Evolutionary conservation across 2,797 vertebrate species (phyloP), one percentile per base, ranked within the genome.

Genomic region (Cirrhinus molitorella): DNA sequence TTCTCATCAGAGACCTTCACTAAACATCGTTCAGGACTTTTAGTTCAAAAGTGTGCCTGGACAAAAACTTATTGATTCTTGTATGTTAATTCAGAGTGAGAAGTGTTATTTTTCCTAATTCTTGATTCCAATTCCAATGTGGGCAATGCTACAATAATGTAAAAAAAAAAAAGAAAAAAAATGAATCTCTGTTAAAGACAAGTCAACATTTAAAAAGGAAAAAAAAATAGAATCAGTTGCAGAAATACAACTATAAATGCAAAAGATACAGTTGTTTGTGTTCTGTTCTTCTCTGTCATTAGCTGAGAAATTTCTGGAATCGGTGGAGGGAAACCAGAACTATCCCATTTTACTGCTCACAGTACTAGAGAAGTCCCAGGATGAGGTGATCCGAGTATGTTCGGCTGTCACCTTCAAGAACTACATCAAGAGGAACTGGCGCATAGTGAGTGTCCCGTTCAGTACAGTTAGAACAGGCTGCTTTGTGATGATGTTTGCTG

Each of bases 341-440:
- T 99, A 99, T 47, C 96, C 98, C 0, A 85, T 99, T 80, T 90
- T 99, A 76, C 96, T 99, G 7, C 93, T 99, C 87, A 99, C 97
- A 0, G 91, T 98, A 74, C 89, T 99, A 89, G 98, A 99, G 90
- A 99, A 98, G 87, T 98, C 98, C 31, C 98, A 98, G 88, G 97
- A 99, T 88, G 97, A 95, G 28, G 98, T 99, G 84, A 99, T 99
- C 84, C 96, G 98, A 84, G 98, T 99, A 49, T 99, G 98, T 91
- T 95, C 98, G 31, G 98, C 98, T 65, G 98, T 99, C 79, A 99
- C 98, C 0, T 99, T 99, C 92, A 99, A 99, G 93, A 99, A 99
- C 88, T 99, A 98, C 88, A 98, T 99, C 89, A 99, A 99, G 93
- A 97, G 98, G 92, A 99, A 99, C 92, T 99, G 98, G 98, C 97